Evolutionary conservation across 1,140 invertebrate genomes (phyloP), one percentile per base, ranked within the genome.

Genomic region (Platyura marginata): DNA sequence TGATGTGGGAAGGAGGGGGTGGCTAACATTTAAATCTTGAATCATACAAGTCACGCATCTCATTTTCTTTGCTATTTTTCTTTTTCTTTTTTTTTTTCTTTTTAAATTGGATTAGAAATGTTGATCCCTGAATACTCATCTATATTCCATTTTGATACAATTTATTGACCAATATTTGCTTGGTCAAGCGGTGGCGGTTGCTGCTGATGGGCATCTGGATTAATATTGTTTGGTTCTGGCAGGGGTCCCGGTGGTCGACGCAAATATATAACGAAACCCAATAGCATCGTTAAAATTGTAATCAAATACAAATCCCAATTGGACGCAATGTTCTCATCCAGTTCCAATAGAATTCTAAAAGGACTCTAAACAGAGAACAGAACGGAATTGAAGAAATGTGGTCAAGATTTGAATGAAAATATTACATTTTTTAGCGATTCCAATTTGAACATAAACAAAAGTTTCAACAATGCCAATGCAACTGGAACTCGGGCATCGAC

Each of bases 261-360:
- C 46, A 81, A 76, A 55, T 86, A 86, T 43, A 88, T 71, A 1
- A 92, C 71, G 6, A 84, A 62, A 19, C 81, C 89, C 37, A 97
- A 65, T 16, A 90, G 59, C n/a, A 82, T 71, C 3, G 83, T 77
- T 11, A 95, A 65, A 19, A 80, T 62, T 37, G 82, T 83, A 42
- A 95, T 85, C 44, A 95, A 65, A 62, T 93, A 95, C 11, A 95
- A 65, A 63, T 96, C 92, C 92, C 92, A 97, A 61, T 94, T 86
- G 35, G 81, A 79, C 20, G 82, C 78, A 10, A 94, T 66, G 20
- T 72, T 62, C 43, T 74, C 69, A 44, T 78, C 74, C 29, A 80
- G 61, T 49, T 79, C 69, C 44, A 83, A 65, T 9, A 80, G 57
- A 25, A 75, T 53, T 57, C 69, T 68, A 56, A 81, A 54, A 48